Conservation (phyloP, 2,797 vertebrate genomes). For the Myioborus melanocephalus region DNA sequence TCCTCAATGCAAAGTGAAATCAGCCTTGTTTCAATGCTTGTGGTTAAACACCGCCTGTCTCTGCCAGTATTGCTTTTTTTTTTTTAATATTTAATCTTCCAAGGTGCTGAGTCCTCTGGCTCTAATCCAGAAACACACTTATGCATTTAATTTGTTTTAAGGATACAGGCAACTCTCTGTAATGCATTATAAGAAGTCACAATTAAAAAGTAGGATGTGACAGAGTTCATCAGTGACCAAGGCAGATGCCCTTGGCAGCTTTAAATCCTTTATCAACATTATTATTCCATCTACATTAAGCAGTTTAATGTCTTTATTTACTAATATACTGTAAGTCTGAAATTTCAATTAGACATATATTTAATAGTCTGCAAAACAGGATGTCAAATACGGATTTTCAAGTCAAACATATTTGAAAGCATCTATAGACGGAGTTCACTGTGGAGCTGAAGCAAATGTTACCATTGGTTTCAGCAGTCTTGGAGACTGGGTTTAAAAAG, state of each 20-base stretch:
- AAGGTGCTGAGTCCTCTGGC: not conserved
- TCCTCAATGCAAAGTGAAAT: not conserved
- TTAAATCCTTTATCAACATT: not conserved
- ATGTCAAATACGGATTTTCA: not conserved
- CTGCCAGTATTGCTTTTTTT: not conserved
- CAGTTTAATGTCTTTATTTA: not conserved
- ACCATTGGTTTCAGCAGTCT: not conserved
- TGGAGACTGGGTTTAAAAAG: not conserved
- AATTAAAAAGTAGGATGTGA: not conserved
- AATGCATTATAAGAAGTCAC: not conserved
- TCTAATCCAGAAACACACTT: not conserved
- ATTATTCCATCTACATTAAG: not conserved
- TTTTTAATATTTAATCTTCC: not conserved
- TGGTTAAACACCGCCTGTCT: not conserved
- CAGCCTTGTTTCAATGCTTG: not conserved
- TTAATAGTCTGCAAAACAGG: not conserved
- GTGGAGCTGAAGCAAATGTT: not conserved
- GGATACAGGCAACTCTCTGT: not conserved
- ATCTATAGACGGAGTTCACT: not conserved
- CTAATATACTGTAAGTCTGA: not conserved
- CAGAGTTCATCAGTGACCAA: not conserved
- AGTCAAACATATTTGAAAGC: not conserved
- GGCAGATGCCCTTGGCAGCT: not conserved
- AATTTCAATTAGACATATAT: not conserved
- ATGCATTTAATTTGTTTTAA: not conserved